phyloP scores from a whole-genome alignment of 2,888 invertebrate genomes.

The Xanthostigma xanthostigma region DNA sequence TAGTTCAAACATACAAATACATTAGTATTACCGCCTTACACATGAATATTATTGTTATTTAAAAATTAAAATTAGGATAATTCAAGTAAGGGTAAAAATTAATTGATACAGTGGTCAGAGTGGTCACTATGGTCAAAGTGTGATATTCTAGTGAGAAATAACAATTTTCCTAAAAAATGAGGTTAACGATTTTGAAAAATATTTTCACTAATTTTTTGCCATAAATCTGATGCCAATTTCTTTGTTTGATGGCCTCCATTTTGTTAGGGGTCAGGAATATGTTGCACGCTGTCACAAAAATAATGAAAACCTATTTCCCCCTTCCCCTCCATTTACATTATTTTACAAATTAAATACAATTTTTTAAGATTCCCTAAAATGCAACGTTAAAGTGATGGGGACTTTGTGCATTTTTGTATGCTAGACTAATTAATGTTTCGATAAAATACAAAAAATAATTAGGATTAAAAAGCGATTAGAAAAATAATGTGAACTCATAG shows the following conservation, averaged over 20 bases:
- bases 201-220: too few species aligned
- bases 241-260: conserved; percentile 66
- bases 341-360: conserved; percentile 21
- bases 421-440: not conserved
- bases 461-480: conserved; percentile 7
- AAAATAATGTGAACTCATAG: conserved; percentile 21
- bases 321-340: conserved; percentile 21
- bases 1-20: too few species aligned
- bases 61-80: too few species aligned
- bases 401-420: too few species aligned
- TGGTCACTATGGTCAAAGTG: too few species aligned
- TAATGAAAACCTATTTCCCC: conserved; percentile 31
- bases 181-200: too few species aligned
- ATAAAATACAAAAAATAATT: not conserved
- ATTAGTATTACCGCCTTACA: too few species aligned
- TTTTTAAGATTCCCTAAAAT: conserved; percentile 5
- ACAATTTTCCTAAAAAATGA: too few species aligned
- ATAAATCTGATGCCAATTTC: conserved; percentile 35
- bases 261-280: conserved; percentile 61
- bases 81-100: too few species aligned
- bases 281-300: conserved; percentile 42
- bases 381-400: not conserved
- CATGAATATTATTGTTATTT: too few species aligned
- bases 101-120: too few species aligned
- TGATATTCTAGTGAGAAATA: too few species aligned